These are phyloP conservation scores for Epinotia demarniana DNA, from an alignment of 2,888 invertebrate genomes.

Conservation along the genomic window DNA sequence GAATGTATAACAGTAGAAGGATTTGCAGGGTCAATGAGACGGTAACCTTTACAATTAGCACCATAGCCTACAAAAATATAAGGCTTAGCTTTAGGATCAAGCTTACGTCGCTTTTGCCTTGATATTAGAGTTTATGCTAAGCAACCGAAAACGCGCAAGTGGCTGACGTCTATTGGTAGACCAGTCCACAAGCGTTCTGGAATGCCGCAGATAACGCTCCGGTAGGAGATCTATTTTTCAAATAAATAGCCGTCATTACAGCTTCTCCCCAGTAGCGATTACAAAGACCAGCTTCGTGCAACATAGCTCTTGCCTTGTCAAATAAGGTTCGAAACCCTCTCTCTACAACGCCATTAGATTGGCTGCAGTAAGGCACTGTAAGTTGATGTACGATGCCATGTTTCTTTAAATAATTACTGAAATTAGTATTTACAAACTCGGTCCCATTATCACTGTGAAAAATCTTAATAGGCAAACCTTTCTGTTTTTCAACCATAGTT, in stretches of 20 bases:
- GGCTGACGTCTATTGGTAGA: not conserved
- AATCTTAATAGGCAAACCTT: constrained; percentile 18
- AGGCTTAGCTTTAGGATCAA: not conserved
- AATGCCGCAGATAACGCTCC: constrained; percentile 25
- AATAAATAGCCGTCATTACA: constrained; percentile 30
- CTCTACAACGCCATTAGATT: no score
- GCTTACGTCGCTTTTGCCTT: not conserved
- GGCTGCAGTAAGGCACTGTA: no score
- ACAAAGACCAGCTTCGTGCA: constrained; percentile 20
- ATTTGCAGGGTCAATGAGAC: not conserved
- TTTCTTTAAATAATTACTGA: no score
- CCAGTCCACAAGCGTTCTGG: no score
- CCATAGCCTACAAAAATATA: not conserved
- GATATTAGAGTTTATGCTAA: not conserved
- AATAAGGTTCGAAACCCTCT: no score
- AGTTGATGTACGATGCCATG: constrained; percentile 27
- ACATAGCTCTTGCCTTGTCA: constrained; percentile 39
- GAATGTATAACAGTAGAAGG: no score
- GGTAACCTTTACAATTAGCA: not conserved
- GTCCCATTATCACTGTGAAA: no score
- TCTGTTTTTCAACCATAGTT: constrained; percentile 28
- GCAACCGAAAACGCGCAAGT: not conserved
- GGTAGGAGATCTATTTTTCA: constrained; percentile 25
- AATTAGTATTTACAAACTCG: no score
- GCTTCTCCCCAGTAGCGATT: constrained; percentile 40